Evolutionary conservation across 37 sponge, comb jelly and placozoan genomes (phyloP), one percentile per base, ranked within the genome.

Genomic region (Ianthella basta): DNA sequence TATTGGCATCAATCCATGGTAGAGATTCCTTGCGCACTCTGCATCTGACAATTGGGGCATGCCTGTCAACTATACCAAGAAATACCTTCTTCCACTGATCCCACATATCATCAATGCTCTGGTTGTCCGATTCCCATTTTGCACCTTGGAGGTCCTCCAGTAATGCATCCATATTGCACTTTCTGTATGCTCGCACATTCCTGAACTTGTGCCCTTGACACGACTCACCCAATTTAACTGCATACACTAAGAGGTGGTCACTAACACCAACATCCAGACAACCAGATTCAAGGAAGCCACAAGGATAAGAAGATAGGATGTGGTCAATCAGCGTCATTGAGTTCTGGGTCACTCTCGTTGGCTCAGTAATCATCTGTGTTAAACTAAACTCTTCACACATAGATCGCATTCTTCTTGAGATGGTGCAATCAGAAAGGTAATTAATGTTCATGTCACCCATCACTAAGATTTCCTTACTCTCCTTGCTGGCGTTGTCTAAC

Each of bases 401-500:
- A 15, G 68, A 66, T 66, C 68, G 19, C 27, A 66, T 15, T 23
- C 29, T 16, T n/a, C 29, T 15, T 66, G 68, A 66, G 68, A n/a
- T 23, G 23, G 25, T 66, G 68, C 68, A 24, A 24, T 66, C 68
- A 66, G 68, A 15, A n/a, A 66, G 68, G 23, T 66, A 66, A 27
- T 66, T 66, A 66, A 66, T 23, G 27, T 66, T 66, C 25, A 66
- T 24, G 23, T 66, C 68, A 66, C 68, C 68, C 68, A 66, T 66
- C 68, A 66, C 68, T 14, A n/a, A 13, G 25, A 66, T 24, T n/a
- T 66, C 68, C 68, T 23, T 66, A n/a, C 68, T 25, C 27, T 66
- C 68, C 15, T 23, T 66, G 27, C 13, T 24, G 19, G 68, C 27
- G 23, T 23, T 24, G 29, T 66, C 68, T 23, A 66, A 14, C 27